These are phyloP conservation scores for Galeopterus variegatus DNA, from an alignment of 2,113 vertebrate species.

Conservation along the genomic window DNA sequence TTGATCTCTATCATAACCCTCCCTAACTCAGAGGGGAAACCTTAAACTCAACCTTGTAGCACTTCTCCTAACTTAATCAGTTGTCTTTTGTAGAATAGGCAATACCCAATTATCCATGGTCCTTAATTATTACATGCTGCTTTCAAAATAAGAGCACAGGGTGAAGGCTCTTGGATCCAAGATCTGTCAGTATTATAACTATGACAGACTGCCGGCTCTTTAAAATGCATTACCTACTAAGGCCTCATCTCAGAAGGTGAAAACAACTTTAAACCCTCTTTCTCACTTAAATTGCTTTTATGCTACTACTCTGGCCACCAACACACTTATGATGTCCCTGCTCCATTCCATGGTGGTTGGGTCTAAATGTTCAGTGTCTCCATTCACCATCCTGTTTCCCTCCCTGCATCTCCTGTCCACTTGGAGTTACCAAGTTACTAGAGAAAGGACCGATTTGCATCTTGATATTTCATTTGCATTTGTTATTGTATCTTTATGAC, in stretches of 20 bases:
- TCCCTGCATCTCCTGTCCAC: not conserved
- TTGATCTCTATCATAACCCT: not conserved
- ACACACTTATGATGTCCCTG: not conserved
- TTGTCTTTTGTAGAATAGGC: slow-evolving; percentile 7
- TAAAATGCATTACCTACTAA: not conserved
- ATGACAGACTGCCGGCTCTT: not conserved
- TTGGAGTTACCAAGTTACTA: slow-evolving; percentile 13
- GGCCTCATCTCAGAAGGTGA: not conserved
- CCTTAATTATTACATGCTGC: not conserved
- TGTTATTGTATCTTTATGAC: slow-evolving; percentile 70
- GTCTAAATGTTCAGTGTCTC: not conserved
- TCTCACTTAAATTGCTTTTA: not conserved
- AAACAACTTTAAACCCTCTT: not conserved
- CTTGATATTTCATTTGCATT: slow-evolving; percentile 69
- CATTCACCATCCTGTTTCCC: not conserved
- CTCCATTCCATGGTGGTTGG: not conserved
- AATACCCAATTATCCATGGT: not conserved
- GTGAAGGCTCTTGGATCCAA: not conserved
- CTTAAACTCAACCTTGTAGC: not conserved
- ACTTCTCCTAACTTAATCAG: not conserved
- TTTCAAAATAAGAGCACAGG: slow-evolving; percentile 3
- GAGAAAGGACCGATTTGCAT: slow-evolving; percentile 46
- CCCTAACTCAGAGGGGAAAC: not conserved
- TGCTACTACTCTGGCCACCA: not conserved
- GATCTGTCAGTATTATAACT: not conserved